phyloP scores from a whole-genome alignment of 1,140 invertebrate genomes.

The Mamestra configurata region DNA sequence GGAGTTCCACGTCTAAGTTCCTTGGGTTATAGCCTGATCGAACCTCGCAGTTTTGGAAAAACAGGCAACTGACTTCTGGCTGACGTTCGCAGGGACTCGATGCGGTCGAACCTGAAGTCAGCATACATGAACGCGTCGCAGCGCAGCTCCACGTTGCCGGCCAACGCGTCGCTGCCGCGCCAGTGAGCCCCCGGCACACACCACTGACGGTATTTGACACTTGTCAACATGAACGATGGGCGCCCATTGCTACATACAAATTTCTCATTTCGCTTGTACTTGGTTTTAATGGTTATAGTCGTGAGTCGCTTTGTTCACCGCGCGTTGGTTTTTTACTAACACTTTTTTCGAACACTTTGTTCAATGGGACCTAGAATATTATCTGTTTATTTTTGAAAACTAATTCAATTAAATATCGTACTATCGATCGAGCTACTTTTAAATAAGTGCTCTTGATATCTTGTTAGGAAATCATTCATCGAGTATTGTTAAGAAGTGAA shows the following conservation, averaged over 20 bases:
- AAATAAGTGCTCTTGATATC: slow-evolving; percentile 27
- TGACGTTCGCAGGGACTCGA: slow-evolving; percentile 90
- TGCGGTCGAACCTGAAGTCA: slow-evolving; percentile 91
- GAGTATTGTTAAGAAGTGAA: slow-evolving; percentile 19
- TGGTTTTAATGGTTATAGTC: slow-evolving; percentile 35
- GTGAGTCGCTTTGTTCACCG: slow-evolving; percentile 47
- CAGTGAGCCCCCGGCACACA: slow-evolving; percentile 63
- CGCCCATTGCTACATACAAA: neutral
- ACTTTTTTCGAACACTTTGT: slow-evolving; percentile 43
- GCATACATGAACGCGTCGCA: slow-evolving; percentile 91
- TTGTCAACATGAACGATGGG: neutral
- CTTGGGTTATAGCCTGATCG: no score
- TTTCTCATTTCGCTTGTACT: slow-evolving; percentile 10
- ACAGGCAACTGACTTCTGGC: neutral
- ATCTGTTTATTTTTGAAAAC: slow-evolving; percentile 44
- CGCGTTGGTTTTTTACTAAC: slow-evolving; percentile 50
- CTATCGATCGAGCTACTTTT: slow-evolving; percentile 44
- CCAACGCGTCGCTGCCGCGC: slow-evolving; percentile 83
- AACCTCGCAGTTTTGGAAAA: no score
- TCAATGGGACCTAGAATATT: slow-evolving; percentile 37
- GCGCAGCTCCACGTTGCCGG: slow-evolving; percentile 91
- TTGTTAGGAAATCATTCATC: slow-evolving; percentile 24
- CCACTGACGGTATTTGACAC: slow-evolving; percentile 29
- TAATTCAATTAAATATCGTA: slow-evolving; percentile 12
- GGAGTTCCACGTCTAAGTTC: no score